Base-by-base conservation (phyloP, 2,113 vertebrate species). In the Megaceryle torquata region DNA sequence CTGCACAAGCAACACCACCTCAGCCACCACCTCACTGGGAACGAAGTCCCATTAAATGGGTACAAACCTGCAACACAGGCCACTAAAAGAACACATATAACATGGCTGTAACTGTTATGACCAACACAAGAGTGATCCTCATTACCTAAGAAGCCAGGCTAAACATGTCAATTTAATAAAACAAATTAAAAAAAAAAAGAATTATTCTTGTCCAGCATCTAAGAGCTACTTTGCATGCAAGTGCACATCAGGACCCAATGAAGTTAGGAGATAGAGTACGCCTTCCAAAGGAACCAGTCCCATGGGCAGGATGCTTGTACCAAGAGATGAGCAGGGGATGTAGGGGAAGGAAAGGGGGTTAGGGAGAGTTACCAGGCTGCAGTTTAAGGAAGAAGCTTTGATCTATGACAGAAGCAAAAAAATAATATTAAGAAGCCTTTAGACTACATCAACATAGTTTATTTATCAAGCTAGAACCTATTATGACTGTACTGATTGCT, bases 381-480 rank as follows among this genome's bases (percentile, higher is more conserved):
- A 72, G 71, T 82, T 86, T 61, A 65, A 94, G 81, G 37, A 89
- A 84, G 21, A 20, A 79, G 88, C 91, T 96, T 96, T 95, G 88
- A 96, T 94, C 83, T 74, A 77, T 85, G 28, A 88, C 39, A 90
- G 56, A 90, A 71, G 28, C 6, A 3, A 20, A 53, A 94, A 72
- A 82, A 72, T 37, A 74, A 82, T 41, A 35, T 43, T 37, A 75
- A 74, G 43, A 75, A 46, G 59, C 70, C 86, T 94, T 96, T 65
- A 91, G 77, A 95, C 80, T 84, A 1, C 29, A 84, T 68, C 80
- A 92, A 51, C 59, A 94, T 82, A 65, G 88, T 91, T 96, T 93
- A 92, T 96, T 94, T 92, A 95, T 92, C 91, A 95, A 96, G 81
- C 48, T 64, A 93, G 65, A 94, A 92, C 91, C 91, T 91, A 79